Evolutionary conservation across 2,888 invertebrate genomes (phyloP), one percentile per base, ranked within the genome.

Genomic region (Scaptomyza parva): DNA sequence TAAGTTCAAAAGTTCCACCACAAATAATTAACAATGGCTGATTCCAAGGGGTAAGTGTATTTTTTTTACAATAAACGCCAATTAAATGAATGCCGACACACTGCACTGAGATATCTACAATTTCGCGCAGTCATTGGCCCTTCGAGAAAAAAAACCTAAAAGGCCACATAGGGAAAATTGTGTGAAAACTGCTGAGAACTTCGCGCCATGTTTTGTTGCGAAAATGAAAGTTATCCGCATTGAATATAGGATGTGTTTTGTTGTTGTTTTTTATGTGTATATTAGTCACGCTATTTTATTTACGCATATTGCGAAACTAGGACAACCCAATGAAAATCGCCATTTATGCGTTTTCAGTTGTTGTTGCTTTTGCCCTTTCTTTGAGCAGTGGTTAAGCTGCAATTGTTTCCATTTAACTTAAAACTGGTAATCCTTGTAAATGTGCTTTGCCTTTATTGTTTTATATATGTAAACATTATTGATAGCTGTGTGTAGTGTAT

Each of bases 11-110:
- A 78, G 79, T 88, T 69, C 51, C 40, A 76, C 44, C 60, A 75
- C 71, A 64, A 73, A 58, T 72, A 74, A 33, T 62, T 61, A 70
- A 82, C 53, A 47, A 91, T 91, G 91, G 91, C 91, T 71, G 91
- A 91, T 74, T 88, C 92, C 24, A 91, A 91, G 68, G 90, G 91
- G 91, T 91, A 86, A 91, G 91, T 91, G 57, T 66, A 71, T 51
- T 44, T 45, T 44, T 45, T 17, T 20, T 40, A 22, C 24, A 48
- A 51, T 43, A 57, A 58, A 22, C 41, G 40, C 28, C 24, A 24
- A 5, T 18, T 61, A 59, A 50, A 47, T 39, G 61, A 84, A 86
- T 65, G 90, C 89, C 88, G 89, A 86, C 88, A 75, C 33, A 41
- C 66, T 41, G 60, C 72, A 68, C 55, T 69, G 72, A 65, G 73